A percentile compares a stretch with the other conserved stretches of the same genome.
Conservation (phyloP, 1,140 invertebrate genomes). For the Tribolium castaneum region DNA sequence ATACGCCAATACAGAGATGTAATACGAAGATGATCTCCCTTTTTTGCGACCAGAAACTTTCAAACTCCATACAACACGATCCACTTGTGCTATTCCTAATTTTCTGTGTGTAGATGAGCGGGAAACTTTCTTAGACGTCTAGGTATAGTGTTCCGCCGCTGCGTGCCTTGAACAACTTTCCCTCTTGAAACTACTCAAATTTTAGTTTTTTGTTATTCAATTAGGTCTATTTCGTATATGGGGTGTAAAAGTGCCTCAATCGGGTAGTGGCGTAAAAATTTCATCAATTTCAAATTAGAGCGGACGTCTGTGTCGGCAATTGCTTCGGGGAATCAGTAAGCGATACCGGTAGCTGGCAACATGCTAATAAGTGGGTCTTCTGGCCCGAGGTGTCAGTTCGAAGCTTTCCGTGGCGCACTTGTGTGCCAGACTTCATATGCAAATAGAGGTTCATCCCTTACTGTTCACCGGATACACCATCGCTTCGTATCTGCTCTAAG, state of each 20-base stretch:
- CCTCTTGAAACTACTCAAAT: not conserved
- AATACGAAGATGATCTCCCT: not conserved
- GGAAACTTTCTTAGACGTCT: not conserved
- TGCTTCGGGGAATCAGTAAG: constrained; percentile 32
- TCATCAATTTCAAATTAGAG: constrained; percentile 33
- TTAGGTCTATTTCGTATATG: not conserved
- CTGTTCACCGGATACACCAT: constrained; percentile 11
- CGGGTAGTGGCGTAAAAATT: constrained; percentile 10
- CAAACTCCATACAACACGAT: not conserved
- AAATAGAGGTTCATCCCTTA: constrained; percentile 30
- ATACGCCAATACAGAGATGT: not conserved
- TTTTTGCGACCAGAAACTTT: not conserved
- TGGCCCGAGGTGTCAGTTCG: constrained; percentile 30
- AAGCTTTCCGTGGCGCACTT: constrained; percentile 15
- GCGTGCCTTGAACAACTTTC: not conserved
- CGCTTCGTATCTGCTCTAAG: not conserved
- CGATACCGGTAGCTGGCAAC: constrained; percentile 39
- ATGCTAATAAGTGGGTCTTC: constrained; percentile 39
- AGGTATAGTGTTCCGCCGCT: not conserved
- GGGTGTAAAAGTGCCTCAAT: not conserved
- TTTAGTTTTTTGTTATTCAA: constrained; percentile 24
- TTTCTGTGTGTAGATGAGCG: not conserved
- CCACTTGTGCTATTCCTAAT: not conserved
- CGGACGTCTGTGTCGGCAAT: constrained; percentile 32
- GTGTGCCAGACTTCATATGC: constrained; percentile 31